Base-by-base conservation (phyloP, 1,140 invertebrate genomes). In the Drosophila ambigua region DNA sequence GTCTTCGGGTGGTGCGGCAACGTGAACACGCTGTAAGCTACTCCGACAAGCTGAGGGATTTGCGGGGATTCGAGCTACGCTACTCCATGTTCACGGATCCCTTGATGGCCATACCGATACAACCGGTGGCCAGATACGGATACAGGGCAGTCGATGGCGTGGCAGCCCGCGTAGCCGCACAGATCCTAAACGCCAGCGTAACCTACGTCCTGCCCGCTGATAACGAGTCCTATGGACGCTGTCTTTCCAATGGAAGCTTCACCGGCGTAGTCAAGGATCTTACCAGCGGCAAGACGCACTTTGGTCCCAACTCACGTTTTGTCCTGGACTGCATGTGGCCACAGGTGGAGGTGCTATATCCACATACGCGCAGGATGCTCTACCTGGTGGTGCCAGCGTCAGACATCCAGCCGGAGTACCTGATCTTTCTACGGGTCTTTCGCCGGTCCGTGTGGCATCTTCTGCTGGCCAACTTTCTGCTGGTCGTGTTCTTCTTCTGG, bases 71-170 rank as follows among this genome's bases (percentile, higher is more conserved):
- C 46, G 64, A 77, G 2, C 13, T 91, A 8, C 71, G 83, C 0
- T 83, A 79, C 9, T 91, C 87, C 11, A 91, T 90, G 87, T 91
- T 91, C 20, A 46, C 43, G 6, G 66, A 91, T 31, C 80, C 72
- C 0, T 16, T 91, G 51, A 65, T 88, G 7, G 90, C 90, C 0
- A 8, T 88, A 4, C 89, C 90, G 0, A 28, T 48, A 0, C 4
- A 45, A 2, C 60, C 65, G 1, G 60, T 74, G n/a, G 61, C 65
- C 13, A 75, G 15, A 0, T 28, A 48, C 0, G 89, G 89, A 5
- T 91, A 73, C 39, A 44, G 41, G 0, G 76, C 72, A 1, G 50
- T 85, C 1, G 90, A 91, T 59, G 90, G 90, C 0, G 50, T 55
- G 3, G 58, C 81, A 2, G 90, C 87, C 1, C 63, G 65, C 2